A percentile compares a stretch with the other conserved stretches of the same genome.
Evolutionary conservation across 2,113 vertebrate species (phyloP).

Genomic region (Eonycteris spelaea): DNA sequence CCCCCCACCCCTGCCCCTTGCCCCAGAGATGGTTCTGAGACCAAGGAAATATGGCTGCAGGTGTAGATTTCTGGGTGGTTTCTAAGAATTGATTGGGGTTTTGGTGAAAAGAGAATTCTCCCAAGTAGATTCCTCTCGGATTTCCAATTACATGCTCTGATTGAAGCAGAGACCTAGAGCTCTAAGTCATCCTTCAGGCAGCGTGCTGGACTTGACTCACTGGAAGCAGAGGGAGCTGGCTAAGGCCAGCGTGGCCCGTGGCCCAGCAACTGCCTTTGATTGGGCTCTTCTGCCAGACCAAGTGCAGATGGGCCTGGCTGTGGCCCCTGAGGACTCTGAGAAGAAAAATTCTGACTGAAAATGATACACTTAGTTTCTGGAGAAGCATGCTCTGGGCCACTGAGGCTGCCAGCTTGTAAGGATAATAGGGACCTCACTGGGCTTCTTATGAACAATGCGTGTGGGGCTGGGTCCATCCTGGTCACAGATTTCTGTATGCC

Average conservation of each 20-base stretch:
- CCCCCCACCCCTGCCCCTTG: not conserved
- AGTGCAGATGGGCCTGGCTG: not conserved
- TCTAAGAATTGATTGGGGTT: slow-evolving; percentile 47
- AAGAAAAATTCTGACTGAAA: not conserved
- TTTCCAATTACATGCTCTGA: slow-evolving; percentile 53
- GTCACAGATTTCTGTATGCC: not conserved
- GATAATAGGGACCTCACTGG: not conserved
- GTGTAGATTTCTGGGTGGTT: not conserved
- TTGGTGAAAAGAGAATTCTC: slow-evolving; percentile 39
- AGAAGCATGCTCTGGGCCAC: not conserved
- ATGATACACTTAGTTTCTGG: not conserved
- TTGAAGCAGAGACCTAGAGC: not conserved
- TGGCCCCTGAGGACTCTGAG: not conserved
- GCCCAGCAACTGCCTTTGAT: not conserved
- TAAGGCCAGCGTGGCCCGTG: not conserved
- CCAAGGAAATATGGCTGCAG: not conserved
- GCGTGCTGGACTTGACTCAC: not conserved
- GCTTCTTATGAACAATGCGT: not conserved
- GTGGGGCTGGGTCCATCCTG: not conserved
- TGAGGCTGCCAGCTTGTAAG: not conserved
- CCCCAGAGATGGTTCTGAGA: not conserved
- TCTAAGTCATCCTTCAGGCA: not conserved
- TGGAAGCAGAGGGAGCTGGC: not conserved
- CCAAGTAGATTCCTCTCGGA: not conserved
- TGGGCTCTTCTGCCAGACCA: not conserved